Base-by-base conservation (phyloP, 2,113 vertebrate species). In the Montifringilla adamsi region DNA sequence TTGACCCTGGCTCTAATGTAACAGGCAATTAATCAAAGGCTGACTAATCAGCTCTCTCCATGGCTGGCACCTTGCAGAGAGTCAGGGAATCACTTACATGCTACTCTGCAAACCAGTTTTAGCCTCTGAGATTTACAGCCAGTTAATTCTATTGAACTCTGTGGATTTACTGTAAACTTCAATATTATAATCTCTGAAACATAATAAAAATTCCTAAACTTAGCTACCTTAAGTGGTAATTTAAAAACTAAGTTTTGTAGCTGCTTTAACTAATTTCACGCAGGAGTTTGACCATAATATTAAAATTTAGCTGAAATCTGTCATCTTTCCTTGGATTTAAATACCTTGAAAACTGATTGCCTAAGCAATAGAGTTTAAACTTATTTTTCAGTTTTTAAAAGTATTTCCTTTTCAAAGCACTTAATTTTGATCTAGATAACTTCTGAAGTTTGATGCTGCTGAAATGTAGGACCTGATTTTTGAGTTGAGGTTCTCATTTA, bases 1-100 rank as follows among this genome's bases (percentile, higher is more conserved):
- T 94, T 95, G 96, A 97, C 96, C 93, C 89, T 94, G 93, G 84
- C 86, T 94, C 84, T 77, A 89, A 89, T 47, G 93, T 49, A 89
- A 59, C 73, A 91, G 73, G 76, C 84, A 87, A 79, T 96, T 94
- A 95, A 96, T 96, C 95, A 96, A 78, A 90, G 89, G 68, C 80
- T 93, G 89, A 84, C 84, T 95, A 90, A 94, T 90, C 86, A 87
- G 60, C 60, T 67, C 72, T 83, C 59, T 58, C 72, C 55, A 28
- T 81, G 83, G 76, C 73, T 97, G 93, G 86, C 86, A 89, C 91
- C 93, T 93, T 81, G 72, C 60, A 90, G 39, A 69, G 96, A 63
- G 52, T 37, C 86, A 87, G 86, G 80, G 86, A 89, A 92, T 75
- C 83, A 7, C 47, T 84, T 73, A 16, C 1, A 5, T 39, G 52